Evolutionary conservation across 2,888 invertebrate genomes (phyloP).

Genomic region (Melipona bicolor): DNA sequence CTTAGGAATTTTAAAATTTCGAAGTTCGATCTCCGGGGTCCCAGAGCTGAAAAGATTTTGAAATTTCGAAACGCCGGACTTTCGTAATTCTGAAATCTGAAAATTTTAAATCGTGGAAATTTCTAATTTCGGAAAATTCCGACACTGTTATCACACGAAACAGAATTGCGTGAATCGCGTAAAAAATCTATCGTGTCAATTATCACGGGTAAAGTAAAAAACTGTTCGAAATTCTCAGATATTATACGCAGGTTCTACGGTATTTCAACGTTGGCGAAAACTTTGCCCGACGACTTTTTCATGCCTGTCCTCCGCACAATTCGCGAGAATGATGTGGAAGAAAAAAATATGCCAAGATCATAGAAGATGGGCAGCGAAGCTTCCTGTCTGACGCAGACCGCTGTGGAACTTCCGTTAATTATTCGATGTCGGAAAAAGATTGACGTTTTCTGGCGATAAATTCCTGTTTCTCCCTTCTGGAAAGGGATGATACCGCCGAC

Average conservation of each 20-base stretch:
- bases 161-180: too few species aligned
- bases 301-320: conserved; percentile 25
- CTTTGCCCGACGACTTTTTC: conserved; percentile 14
- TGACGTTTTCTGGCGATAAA: conserved; percentile 49
- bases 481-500: neutral
- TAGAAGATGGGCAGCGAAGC: conserved; percentile 32
- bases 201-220: too few species aligned
- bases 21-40: too few species aligned
- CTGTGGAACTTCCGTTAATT: conserved; percentile 56
- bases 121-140: too few species aligned
- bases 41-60: too few species aligned
- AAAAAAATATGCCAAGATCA: conserved; percentile 27
- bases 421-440: conserved; percentile 52
- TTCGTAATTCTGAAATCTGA: too few species aligned
- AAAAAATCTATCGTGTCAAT: too few species aligned
- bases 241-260: neutral
- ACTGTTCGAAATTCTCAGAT: too few species aligned
- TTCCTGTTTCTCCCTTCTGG: conserved; percentile 9
- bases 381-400: conserved; percentile 46
- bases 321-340: conserved; percentile 10
- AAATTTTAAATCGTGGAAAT: too few species aligned
- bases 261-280: conserved; percentile 19
- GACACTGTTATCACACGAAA: too few species aligned
- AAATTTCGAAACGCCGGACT: too few species aligned
- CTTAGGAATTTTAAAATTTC: too few species aligned